Conservation (phyloP, 2,113 vertebrate genomes). For the Peromyscus maniculatus region DNA sequence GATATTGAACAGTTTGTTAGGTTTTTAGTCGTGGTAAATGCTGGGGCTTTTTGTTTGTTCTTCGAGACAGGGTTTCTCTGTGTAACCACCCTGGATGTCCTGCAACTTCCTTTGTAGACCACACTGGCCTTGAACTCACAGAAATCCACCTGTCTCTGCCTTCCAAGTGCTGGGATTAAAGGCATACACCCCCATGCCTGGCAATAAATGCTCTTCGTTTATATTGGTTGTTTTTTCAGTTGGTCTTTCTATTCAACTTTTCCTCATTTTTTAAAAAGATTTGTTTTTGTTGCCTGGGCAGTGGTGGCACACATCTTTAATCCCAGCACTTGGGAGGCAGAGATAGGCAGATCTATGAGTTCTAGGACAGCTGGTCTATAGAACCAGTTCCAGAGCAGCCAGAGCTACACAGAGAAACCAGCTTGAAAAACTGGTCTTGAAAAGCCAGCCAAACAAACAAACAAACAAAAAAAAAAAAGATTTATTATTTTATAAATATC, state of each 20-base stretch:
- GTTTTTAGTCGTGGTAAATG: conserved; percentile 31
- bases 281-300: not conserved
- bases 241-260: not conserved
- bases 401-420: not conserved
- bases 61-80: not conserved
- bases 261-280: not conserved
- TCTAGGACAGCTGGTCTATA: not conserved
- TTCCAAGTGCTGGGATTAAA: not conserved
- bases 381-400: not conserved
- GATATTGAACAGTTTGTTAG: conserved; percentile 23
- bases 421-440: not conserved
- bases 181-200: not conserved
- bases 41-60: not conserved
- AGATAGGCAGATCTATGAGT: not conserved
- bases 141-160: not conserved
- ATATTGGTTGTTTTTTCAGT: not conserved
- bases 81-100: not conserved
- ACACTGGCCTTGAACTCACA: not conserved
- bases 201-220: too few relatives aligned
- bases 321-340: not conserved
- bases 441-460: not conserved
- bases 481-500: not conserved
- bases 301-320: not conserved
- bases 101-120: not conserved
- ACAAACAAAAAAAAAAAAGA: not conserved